Base-by-base conservation (phyloP, 2,797 vertebrate species). In the Ambastaia sidthimunki region DNA sequence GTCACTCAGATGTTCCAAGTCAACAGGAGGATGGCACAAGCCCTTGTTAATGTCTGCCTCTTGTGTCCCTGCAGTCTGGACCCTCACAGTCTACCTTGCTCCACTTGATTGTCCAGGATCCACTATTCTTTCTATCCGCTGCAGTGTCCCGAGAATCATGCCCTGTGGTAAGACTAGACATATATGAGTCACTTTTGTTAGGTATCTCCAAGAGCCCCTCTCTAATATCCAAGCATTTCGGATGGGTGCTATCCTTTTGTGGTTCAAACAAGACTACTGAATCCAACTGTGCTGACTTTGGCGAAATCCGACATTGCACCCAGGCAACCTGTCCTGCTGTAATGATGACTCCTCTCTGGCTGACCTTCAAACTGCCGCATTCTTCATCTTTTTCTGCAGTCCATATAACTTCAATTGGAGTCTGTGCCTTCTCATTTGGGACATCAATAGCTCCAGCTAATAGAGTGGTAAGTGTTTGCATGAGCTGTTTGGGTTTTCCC, bases 251-350 rank as follows among this genome's bases (percentile, higher is more conserved):
- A 0, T 80, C 25, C 25, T 62, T 23, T 28, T 62, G 15, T 12
- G 63, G 79, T 37, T 85, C 76, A 5, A 65, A 65, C 18, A 65
- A 37, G 62, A 65, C 31, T 19, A 65, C 28, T 1, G 31, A 19
- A 7, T 7, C 62, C 16, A 37, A 10, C 62, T 37, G 31, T 11
- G 66, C 70, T 37, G 80, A 76, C n/a, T 57, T 83, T 1, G 3
- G 48, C 9, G 67, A 50, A 2, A 86, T 44, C 10, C 55, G 65
- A 41, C 81, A 83, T 57, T 54, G 41, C 0, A 87, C 78, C 11
- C 82, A 50, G 0, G 73, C 12, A 11, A 71, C 13, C 37, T 50
- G 72, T 0, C 80, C 76, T 2, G 76, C 37, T 7, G 80, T 52
- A 1, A 85, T 69, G 7, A 15, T 6, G 0, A 69, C 6, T 23